Evolutionary conservation across 2,113 vertebrate genomes (phyloP).

Genomic region (Entelurus aequoreus): DNA sequence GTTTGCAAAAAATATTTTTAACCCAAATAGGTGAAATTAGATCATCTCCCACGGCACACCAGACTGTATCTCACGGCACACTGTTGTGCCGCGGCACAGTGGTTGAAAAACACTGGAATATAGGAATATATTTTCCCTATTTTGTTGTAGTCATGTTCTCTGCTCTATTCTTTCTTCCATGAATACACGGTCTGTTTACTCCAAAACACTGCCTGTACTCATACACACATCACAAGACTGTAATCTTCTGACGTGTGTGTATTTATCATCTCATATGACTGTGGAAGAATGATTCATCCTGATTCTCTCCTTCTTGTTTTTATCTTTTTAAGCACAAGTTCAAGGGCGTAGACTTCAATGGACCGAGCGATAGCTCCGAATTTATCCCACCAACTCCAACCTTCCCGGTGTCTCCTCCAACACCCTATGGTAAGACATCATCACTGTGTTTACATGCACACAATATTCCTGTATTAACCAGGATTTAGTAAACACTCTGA

Average conservation of each 20-base stretch:
- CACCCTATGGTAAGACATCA: constrained; percentile 76
- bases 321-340: not conserved
- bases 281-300: not conserved
- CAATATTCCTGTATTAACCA: too few relatives aligned
- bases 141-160: not conserved
- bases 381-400: constrained; percentile 66
- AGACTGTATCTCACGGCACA: too few relatives aligned
- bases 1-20: too few relatives aligned
- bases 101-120: too few relatives aligned
- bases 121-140: not conserved
- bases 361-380: constrained; percentile 46
- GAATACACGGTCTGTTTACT: constrained; percentile 57
- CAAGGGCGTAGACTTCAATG: constrained; percentile 40
- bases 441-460: not conserved
- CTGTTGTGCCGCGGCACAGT: too few relatives aligned
- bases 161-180: constrained; percentile 34
- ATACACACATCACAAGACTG: constrained; percentile 58
- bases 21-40: too few relatives aligned
- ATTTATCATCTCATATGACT: constrained; percentile 16
- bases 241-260: constrained; percentile 36
- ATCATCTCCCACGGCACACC: too few relatives aligned
- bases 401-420: constrained; percentile 81
- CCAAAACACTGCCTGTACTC: constrained; percentile 50
- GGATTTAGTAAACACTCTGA: too few relatives aligned
- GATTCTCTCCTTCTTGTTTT: not conserved